Percentiles rank a stretch among this genome's conserved stretches.
These are phyloP conservation scores for Semnornis frantzii DNA, from an alignment of 2,113 vertebrate genomes.

Conservation along the genomic window DNA sequence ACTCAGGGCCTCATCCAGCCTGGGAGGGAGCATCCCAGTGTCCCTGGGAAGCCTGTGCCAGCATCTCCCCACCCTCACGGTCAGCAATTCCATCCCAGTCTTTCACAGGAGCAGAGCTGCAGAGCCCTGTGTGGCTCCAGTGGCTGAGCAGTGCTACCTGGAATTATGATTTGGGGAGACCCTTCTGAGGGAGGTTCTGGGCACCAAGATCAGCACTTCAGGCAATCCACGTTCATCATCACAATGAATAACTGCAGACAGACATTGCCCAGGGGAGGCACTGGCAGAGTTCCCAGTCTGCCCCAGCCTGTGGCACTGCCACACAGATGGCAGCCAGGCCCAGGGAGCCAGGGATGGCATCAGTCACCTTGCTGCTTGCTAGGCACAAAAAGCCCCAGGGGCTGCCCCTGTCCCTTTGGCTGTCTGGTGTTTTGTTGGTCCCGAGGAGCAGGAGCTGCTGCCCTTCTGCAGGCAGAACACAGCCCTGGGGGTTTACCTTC, in stretches of 20 bases:
- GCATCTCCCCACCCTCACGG: no score
- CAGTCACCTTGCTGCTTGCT: neutral
- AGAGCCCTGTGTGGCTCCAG: neutral
- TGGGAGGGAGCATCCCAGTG: no score
- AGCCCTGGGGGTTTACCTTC: neutral
- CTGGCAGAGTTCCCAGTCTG: neutral
- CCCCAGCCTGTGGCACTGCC: neutral
- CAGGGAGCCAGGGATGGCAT: neutral
- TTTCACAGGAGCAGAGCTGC: neutral
- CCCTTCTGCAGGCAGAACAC: neutral
- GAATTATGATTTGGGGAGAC: neutral
- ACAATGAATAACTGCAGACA: neutral
- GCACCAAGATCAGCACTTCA: no score
- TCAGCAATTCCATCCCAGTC: no score
- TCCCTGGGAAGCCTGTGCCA: no score
- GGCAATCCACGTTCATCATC: neutral
- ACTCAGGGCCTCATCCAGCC: no score
- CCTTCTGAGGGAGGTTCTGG: neutral
- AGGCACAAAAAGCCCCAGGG: accelerated
- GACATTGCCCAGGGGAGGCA: neutral
- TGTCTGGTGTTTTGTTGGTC: accelerated
- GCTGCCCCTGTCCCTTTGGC: neutral
- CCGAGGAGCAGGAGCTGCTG: neutral
- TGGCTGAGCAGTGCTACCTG: neutral
- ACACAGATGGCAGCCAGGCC: neutral